Evolutionary conservation across 2,888 invertebrate genomes (phyloP), one percentile per base, ranked within the genome.

Genomic region (Hanleya hanleyi): DNA sequence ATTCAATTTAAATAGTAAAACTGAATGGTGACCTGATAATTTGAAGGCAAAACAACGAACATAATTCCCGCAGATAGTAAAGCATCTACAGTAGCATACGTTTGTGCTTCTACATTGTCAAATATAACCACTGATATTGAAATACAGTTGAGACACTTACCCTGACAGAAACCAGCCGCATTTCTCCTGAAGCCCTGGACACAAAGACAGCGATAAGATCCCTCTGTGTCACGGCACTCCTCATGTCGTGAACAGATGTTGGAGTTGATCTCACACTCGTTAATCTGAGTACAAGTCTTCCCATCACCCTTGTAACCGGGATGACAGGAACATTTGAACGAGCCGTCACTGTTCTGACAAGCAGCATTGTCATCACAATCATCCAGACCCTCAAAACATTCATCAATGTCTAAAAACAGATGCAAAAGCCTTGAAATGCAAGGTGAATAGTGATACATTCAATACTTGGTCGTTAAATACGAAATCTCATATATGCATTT

Each of bases 341-440:
- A 29, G 22, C 57, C 57, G 3, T 2, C 29, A 7, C 15, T 57
- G 57, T 57, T 57, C 12, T 18, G 12, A 26, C 57, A 57, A 15
- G 22, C 32, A 26, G 57, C 57, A 57, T 18, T 22, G 18, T 57
- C 57, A 26, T 57, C 12, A 26, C 57, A 57, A 57, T 4, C 29
- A 57, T 57, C 57, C 29, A 29, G 22, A 57, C 57, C 57, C 57
- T 57, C 57, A 57, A 57, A 57, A 57, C 57, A 57, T 57, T 57
- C 57, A 57, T 57, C 57, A 26, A 57, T 26, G 29, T 57, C 57
- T 57, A 26, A 1, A 57, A 57, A 57, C 12, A 22, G 7, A 5
- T 22, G 22, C 2, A 47, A 47, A 2, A 47, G 22, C n/a, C n/a
- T n/a, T n/a, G n/a, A n/a, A n/a, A n/a, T n/a, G n/a, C n/a, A n/a